Evolutionary conservation across 2,113 vertebrate genomes (phyloP), one percentile per base, ranked within the genome.

Genomic region (Silurus glanis): DNA sequence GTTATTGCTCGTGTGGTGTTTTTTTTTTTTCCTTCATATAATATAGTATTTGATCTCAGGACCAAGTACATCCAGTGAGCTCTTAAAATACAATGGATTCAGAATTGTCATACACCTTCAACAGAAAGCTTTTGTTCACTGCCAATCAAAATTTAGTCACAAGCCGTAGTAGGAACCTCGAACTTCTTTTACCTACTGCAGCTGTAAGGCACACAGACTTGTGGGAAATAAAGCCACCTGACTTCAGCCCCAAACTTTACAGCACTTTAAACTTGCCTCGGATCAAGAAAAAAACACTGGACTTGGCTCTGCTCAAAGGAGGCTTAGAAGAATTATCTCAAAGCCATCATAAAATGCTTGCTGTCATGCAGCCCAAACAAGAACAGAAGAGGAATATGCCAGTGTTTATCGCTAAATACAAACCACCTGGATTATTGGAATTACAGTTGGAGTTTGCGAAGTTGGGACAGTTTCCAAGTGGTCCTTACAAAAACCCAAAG

Each of bases 161-260:
- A 3, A 90, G 88, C 78, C 59, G 89, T 83, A 89, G 83, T 80
- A 80, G 56, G 19, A 61, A 23, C 86, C 86, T 90, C 85, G 89
- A 66, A 23, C 66, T 84, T 67, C n/a, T 23, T 0, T 74, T 76
- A 0, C 87, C 89, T 56, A 67, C 88, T 80, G 53, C n/a, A 4
- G n/a, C 89, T 81, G 67, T 28, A 19, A 79, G 21, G 1, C 58
- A 88, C 3, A 4, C 8, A 0, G 72, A 92, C 21, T 0, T 61
- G 56, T 90, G 91, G 93, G 90, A 91, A 87, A 91, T 91, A 51
- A 90, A 91, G 69, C 83, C 92, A 37, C 94, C 92, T 0, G 93
- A 95, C 88, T 95, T 96, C 83, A 96, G 89, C 25, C 74, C 91
- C 1, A 83, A 59, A 59, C 85, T 94, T 0, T 94, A 87, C 86